These are phyloP conservation scores for Psittacula derbiana DNA, from an alignment of 2,797 vertebrate species.

Conservation along the genomic window DNA sequence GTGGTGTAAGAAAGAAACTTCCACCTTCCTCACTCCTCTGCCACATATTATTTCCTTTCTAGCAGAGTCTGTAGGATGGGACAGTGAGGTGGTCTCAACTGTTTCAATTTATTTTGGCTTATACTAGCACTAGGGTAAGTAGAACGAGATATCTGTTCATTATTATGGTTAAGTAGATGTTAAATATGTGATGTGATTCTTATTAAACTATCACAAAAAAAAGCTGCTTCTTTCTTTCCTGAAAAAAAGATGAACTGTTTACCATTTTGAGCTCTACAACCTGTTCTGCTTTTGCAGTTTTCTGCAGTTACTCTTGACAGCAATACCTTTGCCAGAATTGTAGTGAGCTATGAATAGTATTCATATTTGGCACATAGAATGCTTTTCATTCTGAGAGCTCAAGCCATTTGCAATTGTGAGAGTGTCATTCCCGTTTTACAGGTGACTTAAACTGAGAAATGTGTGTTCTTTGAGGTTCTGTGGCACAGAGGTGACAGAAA, in stretches of 20 bases:
- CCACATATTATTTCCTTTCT: not conserved
- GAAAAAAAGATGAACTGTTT: not conserved
- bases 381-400: not conserved
- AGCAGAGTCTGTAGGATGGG: not conserved
- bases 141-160: not conserved
- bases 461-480: not conserved
- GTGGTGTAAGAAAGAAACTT: not conserved
- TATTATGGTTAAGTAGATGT: not conserved
- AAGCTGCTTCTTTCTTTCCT: not conserved
- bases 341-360: not conserved
- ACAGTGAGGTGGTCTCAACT: not conserved
- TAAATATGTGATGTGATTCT: not conserved
- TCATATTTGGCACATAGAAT: not conserved
- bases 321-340: not conserved
- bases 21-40: not conserved
- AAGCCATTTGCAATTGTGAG: not conserved
- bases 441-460: not conserved
- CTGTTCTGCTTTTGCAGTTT: not conserved
- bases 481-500: not conserved
- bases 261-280: not conserved
- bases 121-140: not conserved
- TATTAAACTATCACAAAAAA: not conserved
- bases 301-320: not conserved
- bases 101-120: not conserved
- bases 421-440: not conserved